A percentile compares a stretch with the other conserved stretches of the same genome.
Conservation (phyloP, 2,797 vertebrate genomes). For the Diplodus sargus region DNA sequence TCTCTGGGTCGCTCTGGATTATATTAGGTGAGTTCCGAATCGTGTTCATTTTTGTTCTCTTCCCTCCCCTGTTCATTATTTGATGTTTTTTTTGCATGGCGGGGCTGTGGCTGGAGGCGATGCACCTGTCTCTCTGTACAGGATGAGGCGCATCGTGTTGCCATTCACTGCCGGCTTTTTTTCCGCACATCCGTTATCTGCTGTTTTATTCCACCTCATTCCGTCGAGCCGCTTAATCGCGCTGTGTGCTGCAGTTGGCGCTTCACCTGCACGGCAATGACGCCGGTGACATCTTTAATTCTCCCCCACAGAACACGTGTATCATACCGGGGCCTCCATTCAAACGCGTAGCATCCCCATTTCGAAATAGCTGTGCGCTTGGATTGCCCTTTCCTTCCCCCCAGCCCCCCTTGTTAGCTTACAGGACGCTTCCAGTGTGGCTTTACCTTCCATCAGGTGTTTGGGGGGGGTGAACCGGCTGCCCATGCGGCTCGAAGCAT, state of each 20-base stretch:
- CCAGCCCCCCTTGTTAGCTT: no score
- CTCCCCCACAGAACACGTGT: slow-evolving; percentile 46
- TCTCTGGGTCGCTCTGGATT: slow-evolving; percentile 88
- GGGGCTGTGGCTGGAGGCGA: slow-evolving; percentile 12
- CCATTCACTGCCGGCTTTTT: slow-evolving; percentile 65
- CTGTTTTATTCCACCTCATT: background rate
- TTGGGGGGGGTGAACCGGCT: background rate
- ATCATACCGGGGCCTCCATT: background rate
- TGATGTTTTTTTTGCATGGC: slow-evolving; percentile 3
- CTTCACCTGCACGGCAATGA: slow-evolving; percentile 6
- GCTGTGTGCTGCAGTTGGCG: background rate
- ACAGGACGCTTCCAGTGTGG: slow-evolving; percentile 13
- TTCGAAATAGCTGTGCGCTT: background rate
- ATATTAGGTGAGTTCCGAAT: slow-evolving; percentile 84
- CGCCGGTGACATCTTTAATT: slow-evolving; percentile 30
- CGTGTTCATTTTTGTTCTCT: no score
- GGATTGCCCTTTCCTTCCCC: background rate
- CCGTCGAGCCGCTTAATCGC: background rate
- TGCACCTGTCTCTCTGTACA: slow-evolving; percentile 50
- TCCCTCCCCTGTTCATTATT: no score
- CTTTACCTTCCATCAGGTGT: slow-evolving; percentile 31
- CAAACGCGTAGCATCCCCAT: background rate
- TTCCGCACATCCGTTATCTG: background rate
- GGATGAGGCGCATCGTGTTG: slow-evolving; percentile 40
- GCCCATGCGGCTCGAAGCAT: slow-evolving; percentile 43